phyloP scores from a whole-genome alignment of 2,797 vertebrate species.

The Moxostoma hubbsi region DNA sequence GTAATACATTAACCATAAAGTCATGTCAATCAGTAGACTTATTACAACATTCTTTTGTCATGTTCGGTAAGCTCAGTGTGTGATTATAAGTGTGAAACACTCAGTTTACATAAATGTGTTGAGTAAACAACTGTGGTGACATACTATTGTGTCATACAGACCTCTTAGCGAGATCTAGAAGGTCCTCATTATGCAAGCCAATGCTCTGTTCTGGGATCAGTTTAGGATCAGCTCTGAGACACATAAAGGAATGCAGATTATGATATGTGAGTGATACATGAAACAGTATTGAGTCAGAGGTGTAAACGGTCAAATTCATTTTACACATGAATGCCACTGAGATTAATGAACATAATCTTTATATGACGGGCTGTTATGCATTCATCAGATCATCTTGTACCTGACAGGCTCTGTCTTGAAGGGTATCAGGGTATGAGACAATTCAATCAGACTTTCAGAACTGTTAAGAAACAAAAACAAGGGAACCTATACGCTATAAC shows the following conservation, averaged over 20 bases:
- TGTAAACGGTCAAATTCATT: too few species aligned
- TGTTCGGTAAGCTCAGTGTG: too few species aligned
- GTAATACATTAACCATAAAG: too few species aligned
- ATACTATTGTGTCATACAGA: slow-evolving; percentile 58
- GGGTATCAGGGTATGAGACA: slow-evolving; percentile 66
- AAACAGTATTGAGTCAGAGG: too few species aligned
- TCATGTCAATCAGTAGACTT: too few species aligned
- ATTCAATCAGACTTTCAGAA: slow-evolving; percentile 53
- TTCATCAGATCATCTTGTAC: slow-evolving; percentile 56
- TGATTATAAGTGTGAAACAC: too few species aligned
- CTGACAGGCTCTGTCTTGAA: slow-evolving; percentile 65
- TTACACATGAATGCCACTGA: not conserved
- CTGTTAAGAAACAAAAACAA: slow-evolving; percentile 53
- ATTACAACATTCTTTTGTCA: too few species aligned
- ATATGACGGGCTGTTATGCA: not conserved
- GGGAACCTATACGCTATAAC: not conserved
- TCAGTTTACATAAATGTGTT: not conserved
- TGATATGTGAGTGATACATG: not conserved
- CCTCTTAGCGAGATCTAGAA: slow-evolving; percentile 68
- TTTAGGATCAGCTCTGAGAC: slow-evolving; percentile 61
- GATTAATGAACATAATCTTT: slow-evolving; percentile 11
- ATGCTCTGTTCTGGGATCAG: slow-evolving; percentile 57
- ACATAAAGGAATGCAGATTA: not conserved
- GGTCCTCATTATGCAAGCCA: slow-evolving; percentile 66
- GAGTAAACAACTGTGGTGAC: not conserved